A percentile compares a stretch with the other conserved stretches of the same genome.
These are phyloP conservation scores for Bursaphelenchus okinawaensis DNA, from an alignment of 2,888 invertebrate species.

Conservation along the genomic window DNA sequence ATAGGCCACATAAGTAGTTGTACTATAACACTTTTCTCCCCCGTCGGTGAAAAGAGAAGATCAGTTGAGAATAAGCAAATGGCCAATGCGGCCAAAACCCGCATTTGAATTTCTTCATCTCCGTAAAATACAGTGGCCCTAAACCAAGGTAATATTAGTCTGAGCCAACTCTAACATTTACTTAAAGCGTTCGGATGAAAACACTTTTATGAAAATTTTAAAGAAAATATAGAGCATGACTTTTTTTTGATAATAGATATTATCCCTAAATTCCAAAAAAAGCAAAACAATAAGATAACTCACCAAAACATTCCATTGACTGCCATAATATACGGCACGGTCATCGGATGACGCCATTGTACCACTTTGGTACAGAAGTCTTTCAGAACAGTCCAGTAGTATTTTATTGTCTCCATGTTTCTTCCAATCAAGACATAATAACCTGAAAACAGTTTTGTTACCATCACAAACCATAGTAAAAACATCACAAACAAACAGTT, in stretches of 20 bases:
- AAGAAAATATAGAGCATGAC: too few relatives aligned
- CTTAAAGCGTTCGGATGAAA: too few relatives aligned
- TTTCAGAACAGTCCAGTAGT: background rate
- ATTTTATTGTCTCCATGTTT: slow-evolving; percentile 2
- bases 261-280: background rate
- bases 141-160: background rate
- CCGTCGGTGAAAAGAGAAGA: slow-evolving; percentile 42
- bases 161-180: too few relatives aligned
- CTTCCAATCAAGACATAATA: too few relatives aligned
- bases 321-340: slow-evolving; percentile 45
- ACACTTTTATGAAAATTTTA: too few relatives aligned
- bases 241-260: too few relatives aligned
- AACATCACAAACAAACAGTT: too few relatives aligned
- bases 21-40: slow-evolving; percentile 37
- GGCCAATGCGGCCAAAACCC: slow-evolving; percentile 19
- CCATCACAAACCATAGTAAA: too few relatives aligned
- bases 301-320: slow-evolving; percentile 51
- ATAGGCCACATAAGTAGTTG: slow-evolving; percentile 47
- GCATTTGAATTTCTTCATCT: slow-evolving; percentile 16
- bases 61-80: slow-evolving; percentile 43
- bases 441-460: too few relatives aligned
- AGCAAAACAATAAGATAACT: background rate
- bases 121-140: slow-evolving; percentile 20
- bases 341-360: slow-evolving; percentile 46
- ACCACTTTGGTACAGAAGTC: slow-evolving; percentile 29